Conservation (phyloP, 2,797 vertebrate species). For the Salmo trutta region DNA sequence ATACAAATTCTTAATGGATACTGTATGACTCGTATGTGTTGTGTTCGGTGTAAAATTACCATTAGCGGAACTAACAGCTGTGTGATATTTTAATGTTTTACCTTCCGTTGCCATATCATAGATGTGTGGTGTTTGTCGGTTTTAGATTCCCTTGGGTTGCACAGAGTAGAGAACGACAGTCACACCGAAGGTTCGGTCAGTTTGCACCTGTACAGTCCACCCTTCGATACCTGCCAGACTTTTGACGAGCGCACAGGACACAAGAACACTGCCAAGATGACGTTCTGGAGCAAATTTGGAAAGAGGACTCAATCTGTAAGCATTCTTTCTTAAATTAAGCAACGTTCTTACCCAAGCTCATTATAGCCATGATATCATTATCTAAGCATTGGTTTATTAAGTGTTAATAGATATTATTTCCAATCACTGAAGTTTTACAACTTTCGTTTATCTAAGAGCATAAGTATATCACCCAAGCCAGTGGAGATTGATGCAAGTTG, state of each 20-base stretch:
- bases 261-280: constrained; percentile 90
- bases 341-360: background rate
- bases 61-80: constrained; percentile 26
- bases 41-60: background rate
- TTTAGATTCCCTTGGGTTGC: constrained; percentile 91
- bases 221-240: constrained; percentile 87
- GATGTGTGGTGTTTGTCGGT: constrained; percentile 15
- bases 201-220: constrained; percentile 94
- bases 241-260: constrained; percentile 97
- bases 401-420: background rate
- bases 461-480: background rate
- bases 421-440: background rate
- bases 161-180: constrained; percentile 95
- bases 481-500: background rate
- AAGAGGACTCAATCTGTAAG: constrained; percentile 87
- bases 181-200: constrained; percentile 91
- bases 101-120: constrained; percentile 28
- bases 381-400: background rate
- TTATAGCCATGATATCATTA: background rate
- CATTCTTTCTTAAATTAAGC: background rate
- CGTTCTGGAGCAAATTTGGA: constrained; percentile 93
- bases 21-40: background rate
- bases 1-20: background rate
- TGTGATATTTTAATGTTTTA: background rate
- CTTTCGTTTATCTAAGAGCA: background rate